A percentile compares a stretch with the other conserved stretches of the same genome.
Evolutionary conservation across 2,113 vertebrate species (phyloP).

Genomic region (Lophochroa leadbeateri): DNA sequence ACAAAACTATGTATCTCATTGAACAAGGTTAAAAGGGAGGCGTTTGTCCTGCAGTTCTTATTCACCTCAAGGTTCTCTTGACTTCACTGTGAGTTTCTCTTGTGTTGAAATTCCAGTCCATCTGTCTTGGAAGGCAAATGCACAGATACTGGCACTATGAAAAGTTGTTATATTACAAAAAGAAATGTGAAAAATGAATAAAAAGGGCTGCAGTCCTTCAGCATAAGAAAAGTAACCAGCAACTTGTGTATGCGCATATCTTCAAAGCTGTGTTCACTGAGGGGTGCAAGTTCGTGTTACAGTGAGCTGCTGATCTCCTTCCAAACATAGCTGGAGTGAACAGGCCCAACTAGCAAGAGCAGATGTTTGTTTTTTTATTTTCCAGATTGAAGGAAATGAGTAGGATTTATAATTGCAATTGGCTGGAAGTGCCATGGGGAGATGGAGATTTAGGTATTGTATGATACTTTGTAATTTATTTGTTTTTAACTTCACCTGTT

Average conservation of each 20-base stretch:
- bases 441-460: slow-evolving; percentile 92
- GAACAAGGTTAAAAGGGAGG: background rate
- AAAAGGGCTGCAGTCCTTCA: background rate
- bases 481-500: background rate
- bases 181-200: background rate
- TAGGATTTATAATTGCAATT: slow-evolving; percentile 78
- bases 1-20: background rate
- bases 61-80: background rate
- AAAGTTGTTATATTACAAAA: background rate
- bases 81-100: background rate
- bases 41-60: background rate
- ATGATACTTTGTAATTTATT: background rate
- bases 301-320: slow-evolving; percentile 18
- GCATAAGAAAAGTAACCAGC: background rate
- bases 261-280: background rate
- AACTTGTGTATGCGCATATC: background rate
- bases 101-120: background rate
- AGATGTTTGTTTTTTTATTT: slow-evolving; percentile 28
- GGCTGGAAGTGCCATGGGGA: slow-evolving; percentile 90
- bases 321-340: slow-evolving; percentile 43
- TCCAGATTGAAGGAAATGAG: slow-evolving; percentile 78
- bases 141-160: background rate
- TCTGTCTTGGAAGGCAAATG: background rate
- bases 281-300: slow-evolving; percentile 49
- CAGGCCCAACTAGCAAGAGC: background rate